Evolutionary conservation across 2,797 vertebrate genomes (phyloP).

Genomic region (Poliocrania exsul): DNA sequence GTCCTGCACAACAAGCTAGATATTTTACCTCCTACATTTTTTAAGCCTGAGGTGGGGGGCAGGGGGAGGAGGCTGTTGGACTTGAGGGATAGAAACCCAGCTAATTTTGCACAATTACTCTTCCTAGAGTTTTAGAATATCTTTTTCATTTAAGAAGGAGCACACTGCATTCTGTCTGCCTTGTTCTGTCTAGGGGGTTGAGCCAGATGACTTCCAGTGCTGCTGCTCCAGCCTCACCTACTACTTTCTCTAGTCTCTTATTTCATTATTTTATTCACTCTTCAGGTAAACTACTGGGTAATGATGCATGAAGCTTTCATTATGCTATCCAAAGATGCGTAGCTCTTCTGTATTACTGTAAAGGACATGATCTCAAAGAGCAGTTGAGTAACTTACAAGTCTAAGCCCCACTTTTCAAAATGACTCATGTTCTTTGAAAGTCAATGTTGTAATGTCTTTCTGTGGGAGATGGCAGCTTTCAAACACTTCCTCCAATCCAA

Average conservation of each 20-base stretch:
- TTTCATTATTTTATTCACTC: constrained; percentile 7
- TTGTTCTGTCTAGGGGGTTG: not conserved
- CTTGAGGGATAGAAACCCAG: not conserved
- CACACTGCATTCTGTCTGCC: not conserved
- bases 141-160: not conserved
- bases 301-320: constrained; percentile 14
- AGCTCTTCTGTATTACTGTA: not conserved
- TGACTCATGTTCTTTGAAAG: not conserved
- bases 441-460: not conserved
- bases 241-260: not conserved
- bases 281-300: not conserved
- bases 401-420: constrained; percentile 13
- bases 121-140: not conserved
- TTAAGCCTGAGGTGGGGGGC: not conserved
- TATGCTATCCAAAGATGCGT: not conserved
- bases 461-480: not conserved
- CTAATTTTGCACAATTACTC: not conserved
- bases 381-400: not conserved
- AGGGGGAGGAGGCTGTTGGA: not conserved
- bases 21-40: not conserved
- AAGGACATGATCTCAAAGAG: constrained; percentile 7
- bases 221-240: not conserved
- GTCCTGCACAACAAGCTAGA: not conserved
- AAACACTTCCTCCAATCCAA: not conserved
- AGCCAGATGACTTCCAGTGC: not conserved